Conservation (phyloP, 2,113 vertebrate species). For the Pedetes capensis region DNA sequence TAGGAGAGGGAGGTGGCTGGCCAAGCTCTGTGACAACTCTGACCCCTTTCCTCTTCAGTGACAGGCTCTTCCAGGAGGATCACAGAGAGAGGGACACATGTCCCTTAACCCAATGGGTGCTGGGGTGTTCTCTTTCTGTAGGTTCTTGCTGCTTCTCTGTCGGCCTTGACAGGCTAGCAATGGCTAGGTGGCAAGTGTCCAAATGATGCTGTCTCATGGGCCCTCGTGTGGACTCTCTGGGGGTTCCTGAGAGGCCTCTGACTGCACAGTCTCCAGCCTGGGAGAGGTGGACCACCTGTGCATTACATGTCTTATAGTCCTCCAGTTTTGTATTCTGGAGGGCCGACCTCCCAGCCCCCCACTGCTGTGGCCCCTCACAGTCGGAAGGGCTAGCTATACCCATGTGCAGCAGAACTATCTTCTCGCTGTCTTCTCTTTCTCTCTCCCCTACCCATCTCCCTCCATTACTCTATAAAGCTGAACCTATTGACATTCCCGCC, state of each 20-base stretch:
- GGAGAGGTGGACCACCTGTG: neutral
- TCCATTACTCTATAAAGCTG: neutral
- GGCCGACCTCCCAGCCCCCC: neutral
- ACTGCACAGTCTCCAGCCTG: neutral
- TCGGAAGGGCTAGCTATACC: neutral
- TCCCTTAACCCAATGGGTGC: neutral
- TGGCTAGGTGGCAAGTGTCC: no score
- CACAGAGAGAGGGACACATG: neutral
- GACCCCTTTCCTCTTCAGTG: neutral
- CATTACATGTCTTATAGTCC: neutral
- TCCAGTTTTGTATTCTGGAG: neutral
- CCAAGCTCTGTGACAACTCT: neutral
- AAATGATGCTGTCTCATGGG: neutral
- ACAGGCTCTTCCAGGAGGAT: neutral
- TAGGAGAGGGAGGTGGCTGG: neutral
- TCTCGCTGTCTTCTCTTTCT: neutral
- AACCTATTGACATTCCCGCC: neutral
- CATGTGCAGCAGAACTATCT: neutral
- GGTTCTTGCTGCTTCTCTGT: neutral
- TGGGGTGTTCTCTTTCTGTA: neutral
- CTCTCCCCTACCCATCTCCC: neutral
- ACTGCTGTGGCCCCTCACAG: neutral
- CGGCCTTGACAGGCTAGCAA: neutral
- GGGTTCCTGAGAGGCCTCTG: neutral
- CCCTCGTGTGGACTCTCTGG: neutral